These are phyloP conservation scores for Willisornis vidua DNA, from an alignment of 2,113 vertebrate species.

Conservation along the genomic window DNA sequence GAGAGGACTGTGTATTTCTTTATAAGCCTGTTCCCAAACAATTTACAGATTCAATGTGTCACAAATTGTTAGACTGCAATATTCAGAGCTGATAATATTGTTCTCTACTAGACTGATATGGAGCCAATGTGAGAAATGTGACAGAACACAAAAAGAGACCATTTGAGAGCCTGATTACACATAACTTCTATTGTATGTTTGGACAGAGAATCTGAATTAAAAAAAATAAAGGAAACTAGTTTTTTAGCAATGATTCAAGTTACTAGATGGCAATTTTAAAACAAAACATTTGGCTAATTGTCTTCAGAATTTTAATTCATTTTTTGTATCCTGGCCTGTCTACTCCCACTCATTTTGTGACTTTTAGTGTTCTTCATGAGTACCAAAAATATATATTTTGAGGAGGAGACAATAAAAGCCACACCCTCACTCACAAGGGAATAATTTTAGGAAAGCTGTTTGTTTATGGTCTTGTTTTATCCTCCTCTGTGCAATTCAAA, in stretches of 20 bases:
- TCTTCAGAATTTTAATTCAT: neutral
- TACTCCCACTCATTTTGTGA: neutral
- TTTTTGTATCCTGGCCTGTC: neutral
- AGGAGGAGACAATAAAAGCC: neutral
- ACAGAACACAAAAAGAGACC: neutral
- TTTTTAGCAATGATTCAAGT: neutral
- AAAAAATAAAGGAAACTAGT: neutral
- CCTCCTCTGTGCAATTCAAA: neutral
- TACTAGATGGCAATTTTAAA: neutral
- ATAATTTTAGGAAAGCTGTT: constrained; percentile 2
- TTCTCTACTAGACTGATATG: neutral
- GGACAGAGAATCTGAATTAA: neutral
- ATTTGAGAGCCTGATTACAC: neutral
- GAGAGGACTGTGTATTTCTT: neutral
- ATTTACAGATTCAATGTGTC: neutral
- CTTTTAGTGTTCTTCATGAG: neutral
- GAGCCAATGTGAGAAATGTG: neutral
- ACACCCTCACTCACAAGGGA: neutral
- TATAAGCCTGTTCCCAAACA: neutral
- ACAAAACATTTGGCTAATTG: neutral
- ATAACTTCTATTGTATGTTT: neutral
- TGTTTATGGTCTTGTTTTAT: neutral
- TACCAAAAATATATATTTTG: neutral
- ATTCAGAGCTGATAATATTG: neutral
- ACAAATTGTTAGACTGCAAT: neutral